These are phyloP conservation scores for Stratiolaelaps scimitus DNA, from an alignment of 1,140 invertebrate genomes.

Conservation along the genomic window DNA sequence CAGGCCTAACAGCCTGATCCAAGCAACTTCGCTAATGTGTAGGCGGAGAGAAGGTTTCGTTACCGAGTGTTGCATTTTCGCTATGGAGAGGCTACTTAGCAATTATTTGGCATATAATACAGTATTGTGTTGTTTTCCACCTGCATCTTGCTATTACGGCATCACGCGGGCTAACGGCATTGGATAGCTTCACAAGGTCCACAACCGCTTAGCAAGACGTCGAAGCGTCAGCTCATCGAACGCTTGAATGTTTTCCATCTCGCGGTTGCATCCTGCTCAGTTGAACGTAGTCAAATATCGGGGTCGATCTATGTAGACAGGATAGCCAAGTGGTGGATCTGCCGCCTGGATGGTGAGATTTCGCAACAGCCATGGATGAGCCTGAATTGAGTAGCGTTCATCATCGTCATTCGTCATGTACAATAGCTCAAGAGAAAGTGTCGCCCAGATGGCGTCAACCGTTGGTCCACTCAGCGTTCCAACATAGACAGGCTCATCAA, in stretches of 20 bases:
- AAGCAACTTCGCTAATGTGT: too few species aligned
- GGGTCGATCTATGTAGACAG: constrained; percentile 39
- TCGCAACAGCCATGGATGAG: constrained; percentile 44
- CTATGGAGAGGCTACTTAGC: too few species aligned
- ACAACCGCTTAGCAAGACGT: too few species aligned
- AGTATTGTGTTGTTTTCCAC: too few species aligned
- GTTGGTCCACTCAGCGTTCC: constrained; percentile 43
- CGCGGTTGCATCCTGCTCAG: background rate
- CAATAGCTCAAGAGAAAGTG: constrained; percentile 45
- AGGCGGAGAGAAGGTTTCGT: too few species aligned
- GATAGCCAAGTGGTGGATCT: constrained; percentile 47
- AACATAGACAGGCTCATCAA: constrained; percentile 41
- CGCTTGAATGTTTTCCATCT: background rate
- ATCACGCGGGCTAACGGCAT: too few species aligned
- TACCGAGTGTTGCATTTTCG: too few species aligned
- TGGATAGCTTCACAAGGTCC: too few species aligned
- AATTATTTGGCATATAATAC: too few species aligned
- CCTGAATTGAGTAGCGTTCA: constrained; percentile 48
- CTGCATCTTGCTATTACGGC: too few species aligned
- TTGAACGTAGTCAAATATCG: background rate
- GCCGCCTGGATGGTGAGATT: constrained; percentile 48
- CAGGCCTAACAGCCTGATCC: too few species aligned
- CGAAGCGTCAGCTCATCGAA: background rate
- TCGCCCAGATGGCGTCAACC: constrained; percentile 46
- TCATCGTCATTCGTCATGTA: constrained; percentile 50